Conservation (phyloP, 1,140 invertebrate species). For the Sinonovacula constricta region DNA sequence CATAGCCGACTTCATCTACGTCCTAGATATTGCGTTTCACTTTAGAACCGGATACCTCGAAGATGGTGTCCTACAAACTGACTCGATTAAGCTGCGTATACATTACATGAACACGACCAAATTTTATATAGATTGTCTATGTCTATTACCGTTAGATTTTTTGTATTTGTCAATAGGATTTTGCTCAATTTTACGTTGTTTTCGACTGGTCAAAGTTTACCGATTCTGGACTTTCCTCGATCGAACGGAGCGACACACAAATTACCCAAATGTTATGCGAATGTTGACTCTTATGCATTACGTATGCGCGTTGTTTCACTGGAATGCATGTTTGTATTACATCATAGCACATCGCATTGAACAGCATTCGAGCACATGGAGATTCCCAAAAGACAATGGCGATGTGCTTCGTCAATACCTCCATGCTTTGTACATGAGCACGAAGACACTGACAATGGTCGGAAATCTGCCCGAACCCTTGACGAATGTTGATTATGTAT, state of each 20-base stretch:
- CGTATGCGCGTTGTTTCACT: constrained; percentile 98
- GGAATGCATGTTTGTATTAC: constrained; percentile 99
- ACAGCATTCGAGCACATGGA: constrained; percentile 53
- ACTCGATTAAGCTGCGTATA: constrained; percentile 93
- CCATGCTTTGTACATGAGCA: constrained; percentile 99
- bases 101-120: constrained; percentile 99
- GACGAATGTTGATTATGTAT: constrained; percentile 85
- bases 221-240: constrained; percentile 99
- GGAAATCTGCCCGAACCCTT: constrained; percentile 83
- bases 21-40: constrained; percentile 97
- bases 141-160: constrained; percentile 97
- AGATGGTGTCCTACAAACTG: constrained; percentile 92
- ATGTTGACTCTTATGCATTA: constrained; percentile 96
- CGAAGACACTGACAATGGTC: constrained; percentile 95
- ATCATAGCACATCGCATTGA: constrained; percentile 61
- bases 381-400: constrained; percentile 67
- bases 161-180: constrained; percentile 98
- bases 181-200: constrained; percentile 97
- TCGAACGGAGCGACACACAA: constrained; percentile 97
- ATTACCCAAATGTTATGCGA: constrained; percentile 97
- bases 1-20: constrained; percentile 96
- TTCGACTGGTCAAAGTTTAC: constrained; percentile 98
- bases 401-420: constrained; percentile 85
- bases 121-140: constrained; percentile 99
- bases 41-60: constrained; percentile 94